These are phyloP conservation scores for Aleiodes leptofemur DNA, from an alignment of 2,888 invertebrate species.

Conservation along the genomic window DNA sequence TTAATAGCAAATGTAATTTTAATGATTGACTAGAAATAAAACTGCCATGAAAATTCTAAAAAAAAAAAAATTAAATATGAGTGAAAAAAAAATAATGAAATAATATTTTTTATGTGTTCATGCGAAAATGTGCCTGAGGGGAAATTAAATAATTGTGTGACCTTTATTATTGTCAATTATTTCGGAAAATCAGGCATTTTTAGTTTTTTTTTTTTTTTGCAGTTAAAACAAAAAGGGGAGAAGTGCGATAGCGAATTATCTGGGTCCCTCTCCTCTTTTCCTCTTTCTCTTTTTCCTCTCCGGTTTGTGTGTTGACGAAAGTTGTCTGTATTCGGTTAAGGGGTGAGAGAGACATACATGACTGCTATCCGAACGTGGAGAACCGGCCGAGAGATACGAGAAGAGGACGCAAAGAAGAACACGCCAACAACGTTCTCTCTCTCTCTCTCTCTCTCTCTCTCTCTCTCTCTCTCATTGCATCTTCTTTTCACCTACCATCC, in stretches of 20 bases:
- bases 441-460: slow-evolving; percentile 13
- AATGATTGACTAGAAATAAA: background rate
- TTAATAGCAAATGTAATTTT: background rate
- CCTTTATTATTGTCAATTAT: too few relatives aligned
- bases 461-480: slow-evolving; percentile 8
- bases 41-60: background rate
- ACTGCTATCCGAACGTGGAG: slow-evolving; percentile 29
- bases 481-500: slow-evolving; percentile 2
- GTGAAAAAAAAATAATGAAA: background rate
- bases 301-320: slow-evolving; percentile 21
- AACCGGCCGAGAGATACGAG: slow-evolving; percentile 39
- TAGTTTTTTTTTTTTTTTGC: background rate
- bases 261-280: background rate
- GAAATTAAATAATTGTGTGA: background rate
- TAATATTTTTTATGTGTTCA: background rate
- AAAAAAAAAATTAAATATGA: background rate
- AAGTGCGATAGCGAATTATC: slow-evolving; percentile 1
- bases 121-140: too few relatives aligned
- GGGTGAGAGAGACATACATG: slow-evolving; percentile 10
- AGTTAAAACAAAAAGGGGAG: background rate
- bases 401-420: slow-evolving; percentile 30
- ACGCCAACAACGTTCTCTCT: slow-evolving; percentile 15
- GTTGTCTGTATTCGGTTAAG: slow-evolving; percentile 11
- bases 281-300: background rate
- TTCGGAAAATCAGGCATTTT: background rate